phyloP scores from a whole-genome alignment of 1,140 invertebrate genomes.

The Halotydeus destructor region DNA sequence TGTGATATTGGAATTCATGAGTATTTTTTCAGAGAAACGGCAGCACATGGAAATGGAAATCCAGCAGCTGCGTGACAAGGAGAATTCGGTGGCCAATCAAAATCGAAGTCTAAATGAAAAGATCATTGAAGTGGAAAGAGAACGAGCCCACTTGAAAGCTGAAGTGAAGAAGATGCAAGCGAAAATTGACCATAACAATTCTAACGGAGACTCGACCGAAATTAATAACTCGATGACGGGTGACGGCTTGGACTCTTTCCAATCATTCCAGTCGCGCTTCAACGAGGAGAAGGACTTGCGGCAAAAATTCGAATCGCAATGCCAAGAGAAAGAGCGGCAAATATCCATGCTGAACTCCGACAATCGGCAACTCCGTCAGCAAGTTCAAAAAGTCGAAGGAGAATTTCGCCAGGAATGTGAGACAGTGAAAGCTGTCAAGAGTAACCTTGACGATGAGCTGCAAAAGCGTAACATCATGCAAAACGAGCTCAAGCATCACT shows the following conservation, averaged over 20 bases:
- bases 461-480: conserved; percentile 47
- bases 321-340: conserved; percentile 76
- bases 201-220: conserved; percentile 5
- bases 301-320: conserved; percentile 54
- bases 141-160: conserved; percentile 56
- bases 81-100: conserved; percentile 46
- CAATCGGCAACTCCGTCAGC: conserved; percentile 69
- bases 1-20: conserved; percentile 6
- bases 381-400: conserved; percentile 66
- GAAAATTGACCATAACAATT: conserved; percentile 56
- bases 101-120: conserved; percentile 53
- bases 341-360: conserved; percentile 83
- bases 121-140: conserved; percentile 65
- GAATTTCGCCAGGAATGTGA: conserved; percentile 69
- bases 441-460: conserved; percentile 71
- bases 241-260: too few species aligned
- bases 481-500: conserved; percentile 43
- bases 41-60: conserved; percentile 46
- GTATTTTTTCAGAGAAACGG: conserved; percentile 24
- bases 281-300: conserved; percentile 67
- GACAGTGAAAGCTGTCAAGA: conserved; percentile 53
- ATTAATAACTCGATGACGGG: conserved; percentile 1
- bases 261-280: conserved; percentile 68
- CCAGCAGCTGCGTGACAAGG: conserved; percentile 42
- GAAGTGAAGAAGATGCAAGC: conserved; percentile 67